These are phyloP conservation scores for Campylomormyrus numenius DNA, from an alignment of 2,113 vertebrate genomes.

Conservation along the genomic window DNA sequence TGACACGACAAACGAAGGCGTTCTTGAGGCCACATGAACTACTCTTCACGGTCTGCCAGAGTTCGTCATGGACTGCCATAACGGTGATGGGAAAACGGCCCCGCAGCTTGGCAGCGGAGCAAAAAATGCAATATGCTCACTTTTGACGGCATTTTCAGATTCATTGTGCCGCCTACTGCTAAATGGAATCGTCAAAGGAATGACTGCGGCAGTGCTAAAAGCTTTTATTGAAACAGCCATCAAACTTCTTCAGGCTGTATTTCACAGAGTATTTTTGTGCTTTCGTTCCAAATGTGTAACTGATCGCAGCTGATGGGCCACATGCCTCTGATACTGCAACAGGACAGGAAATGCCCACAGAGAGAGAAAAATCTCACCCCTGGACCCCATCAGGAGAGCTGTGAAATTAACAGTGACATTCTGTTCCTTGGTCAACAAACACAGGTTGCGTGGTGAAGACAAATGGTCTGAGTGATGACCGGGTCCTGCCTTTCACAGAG, in stretches of 20 bases:
- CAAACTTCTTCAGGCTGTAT: background rate
- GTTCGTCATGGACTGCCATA: background rate
- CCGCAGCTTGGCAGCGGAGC: background rate
- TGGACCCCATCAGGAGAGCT: constrained; percentile 48
- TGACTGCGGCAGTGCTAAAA: background rate
- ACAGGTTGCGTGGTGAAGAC: constrained; percentile 51
- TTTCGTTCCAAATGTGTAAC: constrained; percentile 47
- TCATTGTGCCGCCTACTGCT: background rate
- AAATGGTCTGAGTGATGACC: constrained; percentile 47
- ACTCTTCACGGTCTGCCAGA: background rate
- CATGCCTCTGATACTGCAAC: constrained; percentile 32
- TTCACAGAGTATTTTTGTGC: background rate
- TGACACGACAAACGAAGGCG: background rate
- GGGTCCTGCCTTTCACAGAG: background rate
- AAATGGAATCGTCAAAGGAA: background rate
- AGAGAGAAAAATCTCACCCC: constrained; percentile 55
- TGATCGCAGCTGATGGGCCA: constrained; percentile 55
- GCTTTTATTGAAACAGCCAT: background rate
- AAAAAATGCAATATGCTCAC: background rate
- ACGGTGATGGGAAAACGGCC: background rate
- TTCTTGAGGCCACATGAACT: background rate
- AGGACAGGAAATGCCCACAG: constrained; percentile 37
- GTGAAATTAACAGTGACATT: constrained; percentile 57
- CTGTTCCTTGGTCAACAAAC: constrained; percentile 55
- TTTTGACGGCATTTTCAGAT: background rate